Conservation (phyloP, 2,797 vertebrate species). For the Anguilla megastoma region DNA sequence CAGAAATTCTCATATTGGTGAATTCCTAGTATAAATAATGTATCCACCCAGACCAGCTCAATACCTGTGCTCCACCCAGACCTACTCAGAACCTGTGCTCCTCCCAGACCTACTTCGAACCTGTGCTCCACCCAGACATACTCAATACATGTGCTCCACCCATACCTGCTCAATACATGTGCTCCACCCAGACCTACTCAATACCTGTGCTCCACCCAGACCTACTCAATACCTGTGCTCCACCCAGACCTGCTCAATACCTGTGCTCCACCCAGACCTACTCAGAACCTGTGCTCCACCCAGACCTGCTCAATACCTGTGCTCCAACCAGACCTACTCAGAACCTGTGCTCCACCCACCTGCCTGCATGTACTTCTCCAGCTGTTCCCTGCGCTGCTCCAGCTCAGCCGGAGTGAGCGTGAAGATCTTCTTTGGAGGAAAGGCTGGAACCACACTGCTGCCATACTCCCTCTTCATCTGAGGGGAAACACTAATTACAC, state of each 20-base stretch:
- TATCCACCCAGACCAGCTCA: too few species aligned
- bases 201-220: background rate
- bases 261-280: too few species aligned
- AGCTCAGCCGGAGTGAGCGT: constrained; percentile 92
- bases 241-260: too few species aligned
- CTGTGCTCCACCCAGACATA: too few species aligned
- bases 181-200: background rate
- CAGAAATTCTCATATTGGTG: too few species aligned
- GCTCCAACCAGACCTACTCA: background rate
- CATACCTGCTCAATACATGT: background rate
- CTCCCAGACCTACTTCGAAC: too few species aligned
- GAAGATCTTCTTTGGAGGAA: constrained; percentile 98
- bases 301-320: too few species aligned
- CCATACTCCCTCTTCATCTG: constrained; percentile 96
- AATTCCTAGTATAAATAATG: too few species aligned
- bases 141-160: background rate
- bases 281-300: too few species aligned
- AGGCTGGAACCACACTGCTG: constrained; percentile 87
- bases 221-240: constrained; percentile 55
- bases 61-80: too few species aligned
- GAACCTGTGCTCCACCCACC: constrained; percentile 56
- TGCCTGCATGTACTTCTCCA: constrained; percentile 99
- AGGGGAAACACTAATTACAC: constrained; percentile 59
- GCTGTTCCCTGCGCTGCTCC: constrained; percentile 92
- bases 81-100: too few species aligned